Conservation (phyloP, 2,888 invertebrate species). For the Adelphocoris suturalis region DNA sequence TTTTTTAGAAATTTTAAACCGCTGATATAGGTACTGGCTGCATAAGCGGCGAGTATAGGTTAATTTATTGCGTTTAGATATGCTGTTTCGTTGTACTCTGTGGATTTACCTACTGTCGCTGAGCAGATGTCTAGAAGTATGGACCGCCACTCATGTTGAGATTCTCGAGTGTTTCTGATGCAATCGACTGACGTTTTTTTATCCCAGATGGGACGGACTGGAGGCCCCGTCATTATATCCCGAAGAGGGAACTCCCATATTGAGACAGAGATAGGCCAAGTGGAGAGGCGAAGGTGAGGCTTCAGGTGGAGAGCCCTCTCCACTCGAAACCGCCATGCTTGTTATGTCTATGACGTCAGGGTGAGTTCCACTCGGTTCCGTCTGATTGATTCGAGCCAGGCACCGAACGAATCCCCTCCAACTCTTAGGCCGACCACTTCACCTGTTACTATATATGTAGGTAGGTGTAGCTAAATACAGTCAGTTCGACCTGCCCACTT, state of each 20-base stretch:
- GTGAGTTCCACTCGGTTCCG: conserved; percentile 26
- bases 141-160: neutral
- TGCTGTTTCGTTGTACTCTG: too few species aligned
- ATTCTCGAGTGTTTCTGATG: neutral
- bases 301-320: neutral
- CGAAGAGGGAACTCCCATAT: neutral
- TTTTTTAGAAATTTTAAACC: too few species aligned
- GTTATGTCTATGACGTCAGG: conserved; percentile 51
- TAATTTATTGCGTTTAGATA: too few species aligned
- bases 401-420: neutral
- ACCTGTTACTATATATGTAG: neutral
- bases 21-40: too few species aligned
- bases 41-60: too few species aligned
- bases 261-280: conserved; percentile 16
- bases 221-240: neutral
- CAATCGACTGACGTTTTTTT: neutral
- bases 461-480: neutral
- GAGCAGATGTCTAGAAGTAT: too few species aligned
- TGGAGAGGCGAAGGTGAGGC: conserved; percentile 23
- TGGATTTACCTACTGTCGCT: too few species aligned
- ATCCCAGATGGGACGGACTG: neutral
- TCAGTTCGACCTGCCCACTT: neutral
- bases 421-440: neutral
- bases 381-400: conserved; percentile 48
- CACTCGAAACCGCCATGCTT: conserved; percentile 24